A percentile compares a stretch with the other conserved stretches of the same genome.
Evolutionary conservation across 2,113 vertebrate species (phyloP).

Genomic region (Syrmaticus mikado): DNA sequence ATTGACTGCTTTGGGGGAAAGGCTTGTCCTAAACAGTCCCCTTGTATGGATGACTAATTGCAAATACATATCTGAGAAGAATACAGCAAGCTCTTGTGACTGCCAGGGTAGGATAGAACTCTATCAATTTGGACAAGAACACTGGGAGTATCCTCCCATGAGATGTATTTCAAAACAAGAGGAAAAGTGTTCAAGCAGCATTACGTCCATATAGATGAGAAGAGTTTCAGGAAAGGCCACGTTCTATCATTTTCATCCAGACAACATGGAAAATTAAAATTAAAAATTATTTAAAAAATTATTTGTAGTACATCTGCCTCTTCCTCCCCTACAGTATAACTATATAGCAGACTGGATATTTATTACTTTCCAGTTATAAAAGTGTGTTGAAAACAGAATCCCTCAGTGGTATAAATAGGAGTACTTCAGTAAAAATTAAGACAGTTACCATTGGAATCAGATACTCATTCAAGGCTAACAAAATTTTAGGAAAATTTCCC

Average conservation of each 20-base stretch:
- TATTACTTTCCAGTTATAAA: background rate
- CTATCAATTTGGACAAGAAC: constrained; percentile 11
- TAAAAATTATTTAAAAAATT: background rate
- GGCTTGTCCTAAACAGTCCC: constrained; percentile 67
- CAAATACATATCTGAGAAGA: constrained; percentile 41
- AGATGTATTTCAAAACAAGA: constrained; percentile 32
- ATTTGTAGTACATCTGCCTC: background rate
- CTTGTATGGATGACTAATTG: constrained; percentile 70
- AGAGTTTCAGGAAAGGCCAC: background rate
- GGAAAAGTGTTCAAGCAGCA: constrained; percentile 22
- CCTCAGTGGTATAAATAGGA: background rate
- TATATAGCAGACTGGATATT: background rate
- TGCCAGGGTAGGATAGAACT: background rate
- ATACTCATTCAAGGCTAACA: background rate
- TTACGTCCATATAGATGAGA: constrained; percentile 8
- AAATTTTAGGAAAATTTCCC: background rate
- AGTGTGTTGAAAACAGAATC: background rate
- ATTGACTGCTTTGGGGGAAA: constrained; percentile 75
- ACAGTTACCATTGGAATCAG: background rate
- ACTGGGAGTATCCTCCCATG: background rate
- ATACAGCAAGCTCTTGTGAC: background rate
- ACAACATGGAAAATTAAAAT: background rate
- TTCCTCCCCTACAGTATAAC: background rate
- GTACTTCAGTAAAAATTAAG: background rate
- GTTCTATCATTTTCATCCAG: background rate